A percentile compares a stretch with the other conserved stretches of the same genome.
Evolutionary conservation across 2,888 invertebrate genomes (phyloP).

Genomic region (Eilema caniola): DNA sequence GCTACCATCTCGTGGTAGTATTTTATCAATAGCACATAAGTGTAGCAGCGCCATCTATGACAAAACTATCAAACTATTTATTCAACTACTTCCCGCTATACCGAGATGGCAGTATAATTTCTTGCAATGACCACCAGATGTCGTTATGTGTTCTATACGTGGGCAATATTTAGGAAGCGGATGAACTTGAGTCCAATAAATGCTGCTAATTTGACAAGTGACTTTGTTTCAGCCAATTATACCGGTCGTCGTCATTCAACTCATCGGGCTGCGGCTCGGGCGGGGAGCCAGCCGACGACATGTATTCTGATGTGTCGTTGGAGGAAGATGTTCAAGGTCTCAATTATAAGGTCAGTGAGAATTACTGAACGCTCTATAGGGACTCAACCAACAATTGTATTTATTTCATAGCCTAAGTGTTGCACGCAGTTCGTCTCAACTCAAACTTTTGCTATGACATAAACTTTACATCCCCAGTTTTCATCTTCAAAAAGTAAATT

Average conservation of each 20-base stretch:
- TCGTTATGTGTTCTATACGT: constrained; percentile 39
- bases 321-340: constrained; percentile 98
- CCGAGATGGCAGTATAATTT: constrained; percentile 59
- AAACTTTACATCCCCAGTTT: background rate
- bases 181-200: constrained; percentile 27
- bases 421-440: background rate
- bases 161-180: constrained; percentile 5
- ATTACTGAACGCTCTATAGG: background rate
- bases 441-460: background rate
- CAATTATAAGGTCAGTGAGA: constrained; percentile 93
- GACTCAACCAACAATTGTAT: background rate
- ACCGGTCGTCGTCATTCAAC: constrained; percentile 97
- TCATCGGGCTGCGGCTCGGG: constrained; percentile 96
- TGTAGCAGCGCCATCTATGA: constrained; percentile 66
- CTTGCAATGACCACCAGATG: constrained; percentile 50
- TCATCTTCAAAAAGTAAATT: background rate
- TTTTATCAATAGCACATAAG: too few relatives aligned
- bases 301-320: constrained; percentile 97
- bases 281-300: constrained; percentile 97
- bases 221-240: constrained; percentile 91
- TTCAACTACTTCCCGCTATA: constrained; percentile 14
- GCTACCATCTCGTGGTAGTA: constrained; percentile 23
- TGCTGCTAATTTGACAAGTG: constrained; percentile 36
- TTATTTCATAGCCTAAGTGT: background rate
- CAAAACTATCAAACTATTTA: constrained; percentile 20